Evolutionary conservation across 2,888 invertebrate species (phyloP), one percentile per base, ranked within the genome.

Genomic region (Amblyteles armatorius): DNA sequence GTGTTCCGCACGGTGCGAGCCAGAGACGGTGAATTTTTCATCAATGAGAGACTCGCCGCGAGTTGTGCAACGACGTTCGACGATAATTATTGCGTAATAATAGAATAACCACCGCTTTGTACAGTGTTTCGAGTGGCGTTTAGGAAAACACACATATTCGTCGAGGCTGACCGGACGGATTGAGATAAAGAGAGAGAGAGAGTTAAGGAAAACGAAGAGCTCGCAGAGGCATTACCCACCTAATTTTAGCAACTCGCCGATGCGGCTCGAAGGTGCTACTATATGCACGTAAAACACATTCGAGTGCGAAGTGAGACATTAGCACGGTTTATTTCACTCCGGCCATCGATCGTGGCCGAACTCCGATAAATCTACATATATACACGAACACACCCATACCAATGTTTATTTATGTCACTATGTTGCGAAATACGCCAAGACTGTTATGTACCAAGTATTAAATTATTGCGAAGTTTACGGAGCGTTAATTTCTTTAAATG

Each of bases 401-500:
- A 26, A 57, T 68, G 48, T 55, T 68, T 63, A 57, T 73, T 69
- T 52, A 68, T 33, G 55, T 76, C 29, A 72, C 50, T 44, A 80
- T 77, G 16, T 77, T 77, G 72, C 71, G 83, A 84, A 72, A 67
- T 13, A 36, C 72, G 80, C 77, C 33, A 73, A 81, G 84, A 78
- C 84, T 84, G 84, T 78, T 73, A 36, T 52, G 73, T 78, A 69
- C 55, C 11, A 63, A 74, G 77, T 84, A 84, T 84, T 84, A 84
- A 84, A 84, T 84, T 81, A 81, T 83, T 71, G 57, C 22, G 26
- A 26, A 33, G 52, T 26, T 60, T 33, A 16, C 13, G 55, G 3
- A 36, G 67, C 33, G 52, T 22, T 16, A 7, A 40, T 26, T 44
- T 73, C 22, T 29, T 29, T 33, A 0, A 55, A 55, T 29, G 60